phyloP scores from a whole-genome alignment of 2,888 invertebrate genomes.

The Cyclophora punctaria region DNA sequence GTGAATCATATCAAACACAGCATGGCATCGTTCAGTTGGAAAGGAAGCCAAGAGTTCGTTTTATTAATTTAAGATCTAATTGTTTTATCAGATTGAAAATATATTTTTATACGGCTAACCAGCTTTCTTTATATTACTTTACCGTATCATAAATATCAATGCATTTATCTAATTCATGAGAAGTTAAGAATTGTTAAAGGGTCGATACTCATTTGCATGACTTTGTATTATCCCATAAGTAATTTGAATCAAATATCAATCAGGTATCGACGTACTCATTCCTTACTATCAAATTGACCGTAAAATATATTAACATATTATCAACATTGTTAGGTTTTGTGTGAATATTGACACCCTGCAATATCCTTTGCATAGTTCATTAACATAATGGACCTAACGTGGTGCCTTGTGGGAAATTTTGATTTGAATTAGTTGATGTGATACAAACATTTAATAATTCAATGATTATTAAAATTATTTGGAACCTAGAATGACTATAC shows the following conservation, averaged over 20 bases:
- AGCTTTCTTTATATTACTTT: too few species aligned
- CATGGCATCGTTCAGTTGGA: too few species aligned
- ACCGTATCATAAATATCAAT: too few species aligned
- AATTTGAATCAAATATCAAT: conserved; percentile 60
- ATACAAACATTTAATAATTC: too few species aligned
- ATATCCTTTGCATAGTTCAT: conserved; percentile 15
- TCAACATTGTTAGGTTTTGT: conserved; percentile 34
- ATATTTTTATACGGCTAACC: too few species aligned
- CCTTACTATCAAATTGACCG: conserved; percentile 54
- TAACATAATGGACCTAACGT: not conserved
- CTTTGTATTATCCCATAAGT: not conserved
- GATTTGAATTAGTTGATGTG: not conserved
- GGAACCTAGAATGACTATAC: not conserved
- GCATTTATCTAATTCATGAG: too few species aligned
- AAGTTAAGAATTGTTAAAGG: not conserved
- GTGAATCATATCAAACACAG: too few species aligned
- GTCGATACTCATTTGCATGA: conserved; percentile 7
- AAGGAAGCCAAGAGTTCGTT: too few species aligned
- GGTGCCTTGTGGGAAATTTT: not conserved
- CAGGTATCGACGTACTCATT: conserved; percentile 40
- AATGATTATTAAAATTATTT: not conserved
- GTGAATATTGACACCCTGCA: conserved; percentile 28
- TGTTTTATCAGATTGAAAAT: too few species aligned
- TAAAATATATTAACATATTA: conserved; percentile 56
- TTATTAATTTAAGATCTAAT: too few species aligned